Evolutionary conservation across 2,888 invertebrate species (phyloP).

Genomic region (Cephus nigrinus): DNA sequence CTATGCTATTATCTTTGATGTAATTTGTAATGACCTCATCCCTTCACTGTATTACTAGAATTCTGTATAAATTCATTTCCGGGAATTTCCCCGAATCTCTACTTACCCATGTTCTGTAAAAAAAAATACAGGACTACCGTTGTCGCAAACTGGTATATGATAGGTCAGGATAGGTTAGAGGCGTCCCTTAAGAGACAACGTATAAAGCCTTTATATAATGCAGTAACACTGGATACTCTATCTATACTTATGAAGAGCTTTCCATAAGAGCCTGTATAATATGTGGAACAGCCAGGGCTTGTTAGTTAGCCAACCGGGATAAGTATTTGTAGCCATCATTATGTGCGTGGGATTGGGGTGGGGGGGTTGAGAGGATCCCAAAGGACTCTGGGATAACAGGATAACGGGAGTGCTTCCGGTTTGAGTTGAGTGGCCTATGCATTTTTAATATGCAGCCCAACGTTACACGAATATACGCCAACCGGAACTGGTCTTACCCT

Average conservation of each 20-base stretch:
- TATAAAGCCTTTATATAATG: not conserved
- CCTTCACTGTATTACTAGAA: not conserved
- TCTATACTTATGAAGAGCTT: not conserved
- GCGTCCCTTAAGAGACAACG: not conserved
- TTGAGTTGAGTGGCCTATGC: slow-evolving; percentile 55
- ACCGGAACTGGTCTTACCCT: not conserved
- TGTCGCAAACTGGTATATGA: not conserved
- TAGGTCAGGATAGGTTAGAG: not conserved
- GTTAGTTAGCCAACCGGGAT: slow-evolving; percentile 10
- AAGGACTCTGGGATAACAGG: slow-evolving; percentile 6
- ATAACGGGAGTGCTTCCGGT: slow-evolving; percentile 51
- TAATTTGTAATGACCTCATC: not conserved
- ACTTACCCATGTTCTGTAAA: not conserved
- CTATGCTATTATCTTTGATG: not conserved
- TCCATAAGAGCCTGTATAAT: not conserved
- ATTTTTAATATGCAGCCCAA: slow-evolving; percentile 51
- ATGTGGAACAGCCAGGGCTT: not conserved
- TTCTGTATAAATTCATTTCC: not conserved
- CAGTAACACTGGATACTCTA: not conserved
- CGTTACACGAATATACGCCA: not conserved
- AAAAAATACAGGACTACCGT: not conserved
- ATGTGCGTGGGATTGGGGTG: not conserved
- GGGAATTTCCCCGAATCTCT: not conserved
- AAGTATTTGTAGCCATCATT: slow-evolving; percentile 17
- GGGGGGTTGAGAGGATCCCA: not conserved